Conservation (phyloP, 2,888 invertebrate genomes). For the Dryobotodes eremita region DNA sequence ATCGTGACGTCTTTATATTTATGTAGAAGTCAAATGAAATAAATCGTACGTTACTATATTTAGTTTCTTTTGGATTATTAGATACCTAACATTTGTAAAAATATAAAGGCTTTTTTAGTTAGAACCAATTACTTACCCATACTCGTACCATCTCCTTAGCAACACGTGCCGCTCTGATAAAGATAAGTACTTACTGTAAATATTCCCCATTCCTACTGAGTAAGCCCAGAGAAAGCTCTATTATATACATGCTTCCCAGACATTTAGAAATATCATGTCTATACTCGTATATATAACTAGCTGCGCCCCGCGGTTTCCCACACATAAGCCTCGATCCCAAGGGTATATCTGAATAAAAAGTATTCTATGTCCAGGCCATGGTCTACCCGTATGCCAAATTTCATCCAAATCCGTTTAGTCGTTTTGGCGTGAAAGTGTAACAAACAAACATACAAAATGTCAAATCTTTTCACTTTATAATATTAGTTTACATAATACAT, state of each 20-base stretch:
- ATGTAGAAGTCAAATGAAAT: neutral
- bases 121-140: neutral
- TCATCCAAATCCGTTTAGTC: too few relatives aligned
- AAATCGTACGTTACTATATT: neutral
- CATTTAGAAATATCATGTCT: constrained; percentile 22
- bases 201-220: neutral
- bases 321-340: too few relatives aligned
- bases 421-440: too few relatives aligned
- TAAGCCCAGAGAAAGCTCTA: neutral
- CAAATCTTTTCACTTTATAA: too few relatives aligned
- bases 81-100: too few relatives aligned
- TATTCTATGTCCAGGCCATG: too few relatives aligned
- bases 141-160: neutral
- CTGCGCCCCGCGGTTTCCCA: too few relatives aligned
- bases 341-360: too few relatives aligned
- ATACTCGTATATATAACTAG: neutral
- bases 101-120: neutral
- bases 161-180: neutral
- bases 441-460: too few relatives aligned
- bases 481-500: neutral
- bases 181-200: constrained; percentile 1
- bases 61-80: neutral
- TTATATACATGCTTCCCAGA: constrained; percentile 21
- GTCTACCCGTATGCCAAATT: too few relatives aligned
- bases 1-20: neutral